Evolutionary conservation across 2,113 vertebrate species (phyloP).

Genomic region (Laticauda laticaudata): DNA sequence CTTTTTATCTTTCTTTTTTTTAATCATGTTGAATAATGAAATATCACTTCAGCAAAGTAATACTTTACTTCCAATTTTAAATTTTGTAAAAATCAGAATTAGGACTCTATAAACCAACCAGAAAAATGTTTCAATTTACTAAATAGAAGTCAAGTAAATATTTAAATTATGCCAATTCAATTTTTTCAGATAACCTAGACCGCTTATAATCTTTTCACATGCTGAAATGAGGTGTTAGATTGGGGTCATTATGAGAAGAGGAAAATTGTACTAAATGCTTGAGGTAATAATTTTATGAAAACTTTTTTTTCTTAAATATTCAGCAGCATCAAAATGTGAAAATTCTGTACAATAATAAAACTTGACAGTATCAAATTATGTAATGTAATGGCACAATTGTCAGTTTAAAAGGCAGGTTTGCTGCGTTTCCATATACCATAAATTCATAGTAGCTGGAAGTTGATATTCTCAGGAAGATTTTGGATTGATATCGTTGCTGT

Average conservation of each 20-base stretch:
- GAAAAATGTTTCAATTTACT: background rate
- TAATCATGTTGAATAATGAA: background rate
- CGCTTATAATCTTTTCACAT: constrained; percentile 4
- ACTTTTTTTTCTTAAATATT: background rate
- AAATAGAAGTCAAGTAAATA: background rate
- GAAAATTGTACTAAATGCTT: background rate
- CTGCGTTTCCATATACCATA: background rate
- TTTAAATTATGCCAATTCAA: background rate
- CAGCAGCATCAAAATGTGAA: background rate
- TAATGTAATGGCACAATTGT: background rate
- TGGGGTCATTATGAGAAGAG: background rate
- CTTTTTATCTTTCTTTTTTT: background rate
- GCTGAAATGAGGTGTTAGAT: background rate
- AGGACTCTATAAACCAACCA: background rate
- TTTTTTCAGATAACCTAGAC: background rate
- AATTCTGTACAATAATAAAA: background rate
- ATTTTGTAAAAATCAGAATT: background rate
- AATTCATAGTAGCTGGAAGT: background rate
- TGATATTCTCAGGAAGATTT: background rate
- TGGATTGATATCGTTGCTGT: background rate
- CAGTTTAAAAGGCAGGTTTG: background rate
- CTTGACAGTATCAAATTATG: background rate
- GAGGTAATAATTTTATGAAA: background rate
- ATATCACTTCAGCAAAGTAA: background rate
- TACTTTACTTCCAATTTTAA: background rate